A percentile compares a stretch with the other conserved stretches of the same genome.
These are phyloP conservation scores for Amphiura filiformis DNA, from an alignment of 35 echinoderm and acorn worm species.

Conservation along the genomic window DNA sequence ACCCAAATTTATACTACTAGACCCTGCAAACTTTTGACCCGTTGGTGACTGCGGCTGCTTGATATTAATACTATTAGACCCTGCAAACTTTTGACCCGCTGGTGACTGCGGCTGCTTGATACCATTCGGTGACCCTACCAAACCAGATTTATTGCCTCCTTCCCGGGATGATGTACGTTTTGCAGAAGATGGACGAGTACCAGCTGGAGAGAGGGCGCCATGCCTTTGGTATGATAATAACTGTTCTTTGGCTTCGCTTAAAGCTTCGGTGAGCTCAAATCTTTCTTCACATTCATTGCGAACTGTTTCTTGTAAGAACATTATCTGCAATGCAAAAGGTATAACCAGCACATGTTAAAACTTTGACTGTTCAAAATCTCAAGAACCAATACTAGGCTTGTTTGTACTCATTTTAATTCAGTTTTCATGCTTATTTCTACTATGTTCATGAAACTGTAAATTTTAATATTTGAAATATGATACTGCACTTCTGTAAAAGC, in stretches of 20 bases:
- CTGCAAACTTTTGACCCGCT: background rate
- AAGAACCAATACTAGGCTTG: too few species aligned
- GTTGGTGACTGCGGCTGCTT: background rate
- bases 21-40: background rate
- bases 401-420: too few species aligned
- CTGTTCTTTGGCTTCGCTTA: slow-evolving; percentile 81
- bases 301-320: slow-evolving; percentile 91
- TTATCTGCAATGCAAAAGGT: slow-evolving; percentile 43
- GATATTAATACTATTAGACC: slow-evolving; percentile 1
- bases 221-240: slow-evolving; percentile 63
- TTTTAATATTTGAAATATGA: too few species aligned
- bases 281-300: slow-evolving; percentile 91
- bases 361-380: too few species aligned
- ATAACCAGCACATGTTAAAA: too few species aligned
- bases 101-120: background rate
- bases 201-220: slow-evolving; percentile 8
- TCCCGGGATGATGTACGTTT: slow-evolving; percentile 5
- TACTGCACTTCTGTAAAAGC: too few species aligned
- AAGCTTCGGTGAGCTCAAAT: slow-evolving; percentile 81
- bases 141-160: background rate
- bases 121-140: background rate
- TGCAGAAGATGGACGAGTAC: background rate
- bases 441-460: too few species aligned
- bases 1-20: slow-evolving; percentile 2
- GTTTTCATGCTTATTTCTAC: too few species aligned